Evolutionary conservation across 2,888 invertebrate genomes (phyloP), one percentile per base, ranked within the genome.

Genomic region (Prosopocoilus inquinatus): DNA sequence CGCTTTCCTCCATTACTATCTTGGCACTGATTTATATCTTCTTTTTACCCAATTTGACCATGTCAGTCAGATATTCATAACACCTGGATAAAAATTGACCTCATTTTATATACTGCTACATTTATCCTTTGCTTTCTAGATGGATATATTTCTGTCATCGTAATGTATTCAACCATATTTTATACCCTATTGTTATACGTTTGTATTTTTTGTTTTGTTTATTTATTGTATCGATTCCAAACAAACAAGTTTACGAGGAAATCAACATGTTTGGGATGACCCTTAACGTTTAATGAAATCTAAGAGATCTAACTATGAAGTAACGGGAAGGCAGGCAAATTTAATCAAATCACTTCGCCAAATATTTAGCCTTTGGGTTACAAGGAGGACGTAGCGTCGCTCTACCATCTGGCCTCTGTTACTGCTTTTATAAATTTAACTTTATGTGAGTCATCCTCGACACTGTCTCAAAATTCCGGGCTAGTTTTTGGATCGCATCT

Each of bases 41-140:
- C 70, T 70, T 71, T 72, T 72, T 70, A 68, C 71, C 67, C 70
- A 71, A 73, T 72, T 71, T 72, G 72, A 72, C 73, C 74, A 67
- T 65, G 70, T 71, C 71, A 69, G 63, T 66, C 67, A 67, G 64
- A 60, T 64, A 59, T 61, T 61, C 62, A 59, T 63, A 61, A 57
- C 57, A 63, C 63, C 61, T 63, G 63, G 50, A 49, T 61, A 63
- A 62, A 60, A 60, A 62, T 62, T 56, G 60, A 60, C 46, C 45
- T 46, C 55, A 49, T 55, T 50, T 50, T 49, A 43, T 43, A 53
- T 35, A 16, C 28, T 41, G 33, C 35, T 53, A 43, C 41, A 34
- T 53, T 20, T 48, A 53, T 53, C 35, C 47, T 28, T 53, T 35
- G 16, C 43, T 12, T 41, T 28, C 20, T 4, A 28, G 20, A 28